Percentiles rank a stretch among this genome's conserved stretches.
phyloP scores from a whole-genome alignment of 1,140 invertebrate species.

The Episyrphus balteatus region DNA sequence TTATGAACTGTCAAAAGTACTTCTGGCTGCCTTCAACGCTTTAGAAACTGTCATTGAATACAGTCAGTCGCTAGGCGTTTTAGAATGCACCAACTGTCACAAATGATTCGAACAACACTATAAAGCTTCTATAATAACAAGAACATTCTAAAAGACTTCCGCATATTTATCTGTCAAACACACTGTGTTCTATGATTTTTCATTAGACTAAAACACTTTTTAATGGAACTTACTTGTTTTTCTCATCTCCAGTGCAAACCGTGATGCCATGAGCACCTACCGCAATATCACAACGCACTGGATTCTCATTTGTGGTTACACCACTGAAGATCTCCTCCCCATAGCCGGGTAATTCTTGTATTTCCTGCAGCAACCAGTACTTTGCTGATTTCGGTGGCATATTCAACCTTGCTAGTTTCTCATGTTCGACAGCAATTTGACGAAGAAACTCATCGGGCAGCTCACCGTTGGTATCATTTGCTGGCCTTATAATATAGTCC shows the following conservation, averaged over 20 bases:
- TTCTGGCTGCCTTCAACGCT: too few species aligned
- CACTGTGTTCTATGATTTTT: background rate
- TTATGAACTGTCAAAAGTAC: too few species aligned
- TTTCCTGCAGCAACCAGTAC: slow-evolving; percentile 70
- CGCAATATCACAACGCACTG: slow-evolving; percentile 27
- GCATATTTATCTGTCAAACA: too few species aligned
- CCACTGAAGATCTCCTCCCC: slow-evolving; percentile 74
- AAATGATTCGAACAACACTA: too few species aligned
- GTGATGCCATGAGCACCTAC: slow-evolving; percentile 74
- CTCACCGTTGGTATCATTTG: slow-evolving; percentile 4
- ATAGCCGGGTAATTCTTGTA: slow-evolving; percentile 64
- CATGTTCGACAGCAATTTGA: slow-evolving; percentile 31
- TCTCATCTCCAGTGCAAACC: slow-evolving; percentile 48
- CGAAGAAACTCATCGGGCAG: slow-evolving; percentile 24
- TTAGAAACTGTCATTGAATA: too few species aligned
- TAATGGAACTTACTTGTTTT: slow-evolving; percentile 23
- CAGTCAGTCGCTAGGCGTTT: too few species aligned
- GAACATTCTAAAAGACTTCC: too few species aligned
- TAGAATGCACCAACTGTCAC: too few species aligned
- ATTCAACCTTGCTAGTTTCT: slow-evolving; percentile 25
- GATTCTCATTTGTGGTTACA: slow-evolving; percentile 41
- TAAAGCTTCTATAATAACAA: too few species aligned
- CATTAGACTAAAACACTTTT: background rate
- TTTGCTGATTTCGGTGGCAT: slow-evolving; percentile 46
- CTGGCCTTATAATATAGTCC: slow-evolving; percentile 20